Evolutionary conservation across 2,888 invertebrate species (phyloP), one percentile per base, ranked within the genome.

Genomic region (Tricholauxania praeusta): DNA sequence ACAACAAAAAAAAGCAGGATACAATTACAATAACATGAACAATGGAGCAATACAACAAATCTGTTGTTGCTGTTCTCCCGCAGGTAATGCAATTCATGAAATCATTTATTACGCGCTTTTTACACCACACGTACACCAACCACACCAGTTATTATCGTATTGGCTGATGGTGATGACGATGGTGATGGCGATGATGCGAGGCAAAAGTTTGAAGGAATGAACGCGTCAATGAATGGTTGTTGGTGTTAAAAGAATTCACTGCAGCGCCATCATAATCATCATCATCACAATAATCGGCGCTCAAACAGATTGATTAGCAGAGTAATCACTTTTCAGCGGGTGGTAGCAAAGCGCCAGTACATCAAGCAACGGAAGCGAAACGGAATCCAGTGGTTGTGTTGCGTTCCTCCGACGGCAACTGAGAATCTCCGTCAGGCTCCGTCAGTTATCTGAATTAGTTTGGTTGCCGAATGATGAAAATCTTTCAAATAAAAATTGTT

Each of bases 271-370:
- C n/a, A 60, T 28, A 22, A 32, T 32, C 48, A 63, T 10, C 14
- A 48, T 17, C n/a, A 65, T 19, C 19, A 65, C 28, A 17, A 19
- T 17, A n/a, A 19, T 6, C 22, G 28, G 59, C 28, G 59, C 12
- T 17, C 15, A 49, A 80, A 78, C 78, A 81, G 83, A 83, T 83
- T 82, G 82, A 83, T 82, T 75, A 77, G 67, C 66, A 48, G 60
- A 73, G 73, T 70, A 75, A 74, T 52, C 72, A 67, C 59, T 64
- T 75, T 73, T 69, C 78, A 78, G 77, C 79, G 76, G 78, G 78
- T 76, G 77, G 74, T 51, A 57, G 60, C 60, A 59, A 62, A 62
- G 62, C 47, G 47, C 19, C 48, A 19, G 12, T 1, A n/a, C 60
- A 55, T 47, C 65, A 17, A 52, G 22, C 32, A 17, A n/a, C 47